Base-by-base conservation (phyloP, 2,888 invertebrate genomes). In the Orthosia gracilis region DNA sequence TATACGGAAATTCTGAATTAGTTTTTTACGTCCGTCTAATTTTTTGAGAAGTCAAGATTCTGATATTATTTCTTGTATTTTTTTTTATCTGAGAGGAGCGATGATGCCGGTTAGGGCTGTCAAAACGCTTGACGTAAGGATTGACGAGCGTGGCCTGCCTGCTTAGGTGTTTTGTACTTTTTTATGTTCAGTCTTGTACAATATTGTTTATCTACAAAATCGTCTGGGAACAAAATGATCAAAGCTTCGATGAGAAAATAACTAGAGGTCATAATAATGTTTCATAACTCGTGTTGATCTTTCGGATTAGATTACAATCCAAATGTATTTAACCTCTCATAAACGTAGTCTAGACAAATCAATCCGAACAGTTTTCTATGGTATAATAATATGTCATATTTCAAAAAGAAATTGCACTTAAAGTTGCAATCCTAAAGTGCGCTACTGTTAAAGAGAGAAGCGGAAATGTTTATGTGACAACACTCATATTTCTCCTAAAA, bases 91-190 rank as follows among this genome's bases (percentile, higher is more conserved):
- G 87, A 86, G 89, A 84, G 90, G 89, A 87, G 88, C 93, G 92
- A 89, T 95, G 96, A 96, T 94, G 95, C 94, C 96, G 95, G 95
- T 95, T 94, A 93, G 91, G 92, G 93, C 96, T 96, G 96, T 96
- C 96, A 96, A 94, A 96, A 93, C 89, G 91, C 92, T 90, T 96
- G 96, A 96, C 95, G 94, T 92, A 86, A 91, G 92, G 95, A 96
- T 95, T 96, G 96, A 96, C 96, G 95, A 95, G 94, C 94, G 93
- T 92, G 90, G 90, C 91, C 87, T 90, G 92, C 85, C 90, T 83
- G 87, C 82, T 85, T 87, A 84, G 86, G 88, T 89, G 91, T 94
- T 94, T 95, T 95, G 90, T 94, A 92, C 91, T 92, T 93, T 92
- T 96, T 94, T 89, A 84, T 85, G 87, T 82, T 86, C 88, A 94